phyloP scores from a whole-genome alignment of 1,140 invertebrate species.

The Drosophila littoralis region DNA sequence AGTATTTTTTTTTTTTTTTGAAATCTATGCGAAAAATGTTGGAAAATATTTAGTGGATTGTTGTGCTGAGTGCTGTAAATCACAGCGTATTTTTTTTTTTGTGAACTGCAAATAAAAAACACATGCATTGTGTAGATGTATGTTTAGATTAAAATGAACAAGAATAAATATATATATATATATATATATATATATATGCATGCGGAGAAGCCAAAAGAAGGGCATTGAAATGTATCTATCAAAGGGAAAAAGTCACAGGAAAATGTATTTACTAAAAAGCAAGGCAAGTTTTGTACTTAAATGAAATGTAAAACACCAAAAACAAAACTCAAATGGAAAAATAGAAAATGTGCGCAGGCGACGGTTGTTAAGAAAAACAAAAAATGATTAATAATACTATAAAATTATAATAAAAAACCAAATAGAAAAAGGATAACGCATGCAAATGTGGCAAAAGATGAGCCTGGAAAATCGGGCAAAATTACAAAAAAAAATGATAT shows the following conservation, averaged over 20 bases:
- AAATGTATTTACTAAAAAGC: constrained; percentile 7
- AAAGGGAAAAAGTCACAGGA: constrained; percentile 2
- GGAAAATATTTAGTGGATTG: constrained; percentile 50
- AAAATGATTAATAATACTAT: constrained; percentile 22
- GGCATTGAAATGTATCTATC: constrained; percentile 6
- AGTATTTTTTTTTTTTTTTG: constrained; percentile 56
- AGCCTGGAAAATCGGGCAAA: constrained; percentile 8
- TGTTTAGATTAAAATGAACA: constrained; percentile 6
- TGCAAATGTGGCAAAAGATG: constrained; percentile 17
- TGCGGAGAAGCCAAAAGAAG: constrained; percentile 9
- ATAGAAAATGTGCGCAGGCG: constrained; percentile 56
- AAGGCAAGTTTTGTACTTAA: constrained; percentile 67
- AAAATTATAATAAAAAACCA: no score
- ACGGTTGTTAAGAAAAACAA: constrained; percentile 62
- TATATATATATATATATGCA: constrained; percentile 45
- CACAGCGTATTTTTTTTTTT: constrained; percentile 46
- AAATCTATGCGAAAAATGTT: constrained; percentile 9
- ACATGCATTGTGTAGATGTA: constrained; percentile 22
- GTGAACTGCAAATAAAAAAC: constrained; percentile 45
- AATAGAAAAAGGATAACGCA: no score
- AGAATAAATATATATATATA: constrained; percentile 27
- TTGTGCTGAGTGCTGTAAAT: constrained; percentile 67
- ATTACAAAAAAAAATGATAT: constrained; percentile 1
- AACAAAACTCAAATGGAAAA: constrained; percentile 17
- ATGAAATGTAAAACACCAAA: constrained; percentile 72